Base-by-base conservation (phyloP, 2,888 invertebrate genomes). In the Parelbella ahira region DNA sequence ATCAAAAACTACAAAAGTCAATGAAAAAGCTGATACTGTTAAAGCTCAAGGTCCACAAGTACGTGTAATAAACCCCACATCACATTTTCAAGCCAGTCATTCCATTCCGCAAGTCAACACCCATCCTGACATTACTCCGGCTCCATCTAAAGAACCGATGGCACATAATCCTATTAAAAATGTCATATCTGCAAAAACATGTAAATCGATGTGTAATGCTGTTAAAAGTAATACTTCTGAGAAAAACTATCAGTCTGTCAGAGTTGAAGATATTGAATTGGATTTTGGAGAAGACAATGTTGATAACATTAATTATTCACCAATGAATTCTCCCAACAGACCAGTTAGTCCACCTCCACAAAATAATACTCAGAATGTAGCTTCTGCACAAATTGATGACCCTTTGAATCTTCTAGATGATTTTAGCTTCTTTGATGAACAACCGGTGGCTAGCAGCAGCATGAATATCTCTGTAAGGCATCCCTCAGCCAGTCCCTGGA, bases 401-500 rank as follows among this genome's bases (percentile, higher is more conserved):
- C 83, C 84, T 4, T 53, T 80, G 1, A 81, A 82, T 48, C 55
- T 80, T 28, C 63, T 58, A 60, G 72, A 67, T 11, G 66, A 80
- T 19, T 18, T 72, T 0, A 86, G 84, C 50, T 86, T 84, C 60
- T 86, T 86, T 63, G 79, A 81, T 61, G 82, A 81, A 0, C 54
- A 63, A 12, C 87, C 87, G 13, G 70, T 76, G n/a, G 87, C 87
- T 6, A 81, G 76, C 43, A 87, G 86, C 44, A 87, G 84, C 48
- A 76, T 87, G 73, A 87, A 78, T 49, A 49, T 61, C 4, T 82
- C 86, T 4, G 46, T 54, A 1, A 67, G 74, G 37, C 56, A 76
- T 46, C 80, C 86, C 1, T 49, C 64, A 28, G 81, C 83, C 1
- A 88, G 84, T 33, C 88, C 88, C 1, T 88, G 88, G 88, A 65